Evolutionary conservation across 2,797 vertebrate genomes (phyloP).

Genomic region (Sebastes baramenuke): DNA sequence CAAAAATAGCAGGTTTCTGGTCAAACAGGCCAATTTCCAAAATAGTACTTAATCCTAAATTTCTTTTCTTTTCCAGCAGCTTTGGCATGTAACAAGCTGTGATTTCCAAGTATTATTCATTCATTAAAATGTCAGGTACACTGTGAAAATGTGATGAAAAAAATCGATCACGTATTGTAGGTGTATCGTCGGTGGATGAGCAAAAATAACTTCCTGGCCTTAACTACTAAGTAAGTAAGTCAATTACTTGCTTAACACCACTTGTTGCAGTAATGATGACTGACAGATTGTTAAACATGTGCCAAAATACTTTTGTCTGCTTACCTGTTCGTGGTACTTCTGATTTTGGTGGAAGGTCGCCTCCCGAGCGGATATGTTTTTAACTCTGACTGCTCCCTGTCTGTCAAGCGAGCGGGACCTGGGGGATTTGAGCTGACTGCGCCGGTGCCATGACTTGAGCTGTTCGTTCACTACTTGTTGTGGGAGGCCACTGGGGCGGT

Average conservation of each 20-base stretch:
- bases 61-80: background rate
- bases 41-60: background rate
- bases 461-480: slow-evolving; percentile 86
- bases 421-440: slow-evolving; percentile 80
- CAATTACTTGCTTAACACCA: background rate
- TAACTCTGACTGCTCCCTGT: slow-evolving; percentile 83
- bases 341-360: slow-evolving; percentile 58
- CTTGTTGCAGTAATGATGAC: background rate
- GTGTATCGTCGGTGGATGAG: background rate
- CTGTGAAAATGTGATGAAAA: background rate
- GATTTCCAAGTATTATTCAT: background rate
- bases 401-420: slow-evolving; percentile 88
- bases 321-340: slow-evolving; percentile 77
- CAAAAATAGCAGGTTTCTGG: background rate
- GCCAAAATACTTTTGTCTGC: background rate
- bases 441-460: slow-evolving; percentile 89
- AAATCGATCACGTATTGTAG: background rate
- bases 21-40: background rate
- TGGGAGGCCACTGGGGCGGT: slow-evolving; percentile 67
- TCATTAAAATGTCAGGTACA: background rate
- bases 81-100: background rate
- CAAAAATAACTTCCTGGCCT: background rate
- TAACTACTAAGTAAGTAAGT: background rate
- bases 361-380: slow-evolving; percentile 68
- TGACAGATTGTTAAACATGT: background rate